Base-by-base conservation (phyloP, 2,797 vertebrate genomes). In the Nasua narica region DNA sequence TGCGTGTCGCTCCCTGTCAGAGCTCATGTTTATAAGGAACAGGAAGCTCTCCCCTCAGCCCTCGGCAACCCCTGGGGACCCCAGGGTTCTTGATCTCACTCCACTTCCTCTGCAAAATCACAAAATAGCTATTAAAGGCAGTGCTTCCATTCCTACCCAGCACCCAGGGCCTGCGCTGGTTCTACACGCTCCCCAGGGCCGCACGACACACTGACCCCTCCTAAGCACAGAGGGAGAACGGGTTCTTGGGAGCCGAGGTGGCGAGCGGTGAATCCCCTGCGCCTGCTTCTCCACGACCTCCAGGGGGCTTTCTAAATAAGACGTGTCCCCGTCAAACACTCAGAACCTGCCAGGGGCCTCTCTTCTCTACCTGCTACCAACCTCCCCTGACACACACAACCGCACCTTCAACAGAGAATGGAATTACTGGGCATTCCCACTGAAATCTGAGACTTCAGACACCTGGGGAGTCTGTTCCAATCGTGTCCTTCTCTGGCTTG, bases 1-100 rank as follows among this genome's bases (percentile, higher is more conserved):
- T 25, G 0, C 21, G 0, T 52, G 91, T 14, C 32, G 65, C n/a
- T 58, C 69, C 37, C 62, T 19, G 29, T 76, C 46, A 10, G 25
- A 67, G 78, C 35, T 37, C 56, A 2, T 87, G 81, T 91, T 95
- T 91, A 60, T 2, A 82, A 87, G 89, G 83, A 95, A 97, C 77
- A 79, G 76, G 87, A 92, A 91, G 87, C 50, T 70, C 62, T 88
- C 29, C 37, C 48, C 27, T 13, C 18, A 15, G 19, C 52, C 58
- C 62, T 56, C 25, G 21, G 69, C 67, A 84, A 19, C 48, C 74
- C 65, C 32, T 3, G 13, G 29, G 15, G 40, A 48, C 32, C 23
- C 50, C 40, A 14, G 83, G n/a, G 52, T 79, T 91, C 91, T 81
- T 37, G 65, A 78, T 40, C 32, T 91, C 84, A n/a, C 37, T 60